phyloP scores from a whole-genome alignment of 2,113 vertebrate genomes.

The Morone chrysops region DNA sequence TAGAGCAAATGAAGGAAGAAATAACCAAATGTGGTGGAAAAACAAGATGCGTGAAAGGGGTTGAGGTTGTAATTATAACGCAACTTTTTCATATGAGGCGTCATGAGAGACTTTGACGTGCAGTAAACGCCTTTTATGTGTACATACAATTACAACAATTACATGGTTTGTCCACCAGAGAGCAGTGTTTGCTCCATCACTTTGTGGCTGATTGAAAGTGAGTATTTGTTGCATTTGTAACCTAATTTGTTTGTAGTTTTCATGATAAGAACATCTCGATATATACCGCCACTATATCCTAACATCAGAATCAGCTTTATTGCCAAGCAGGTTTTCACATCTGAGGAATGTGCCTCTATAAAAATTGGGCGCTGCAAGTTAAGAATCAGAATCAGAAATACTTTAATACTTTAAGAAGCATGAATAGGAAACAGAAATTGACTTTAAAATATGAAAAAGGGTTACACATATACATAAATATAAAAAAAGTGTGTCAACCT shows the following conservation, averaged over 20 bases:
- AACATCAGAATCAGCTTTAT: background rate
- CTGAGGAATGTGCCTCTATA: no score
- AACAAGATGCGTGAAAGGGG: no score
- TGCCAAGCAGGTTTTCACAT: no score
- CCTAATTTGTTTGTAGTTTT: no score
- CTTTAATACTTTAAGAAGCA: no score
- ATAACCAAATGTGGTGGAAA: background rate
- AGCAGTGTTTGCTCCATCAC: background rate
- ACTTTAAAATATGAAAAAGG: no score
- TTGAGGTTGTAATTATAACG: background rate
- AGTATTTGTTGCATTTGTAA: background rate
- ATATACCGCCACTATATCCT: background rate
- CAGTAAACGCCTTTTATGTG: background rate
- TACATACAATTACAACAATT: background rate
- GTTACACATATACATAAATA: no score
- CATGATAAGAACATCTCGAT: background rate
- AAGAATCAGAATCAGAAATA: no score
- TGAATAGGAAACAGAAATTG: no score
- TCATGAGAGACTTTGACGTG: background rate
- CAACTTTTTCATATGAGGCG: background rate
- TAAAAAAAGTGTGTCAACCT: background rate
- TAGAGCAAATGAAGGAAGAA: background rate
- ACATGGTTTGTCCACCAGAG: slow-evolving; percentile 48
- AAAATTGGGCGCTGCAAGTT: no score
- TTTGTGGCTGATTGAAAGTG: background rate